Percentiles rank a stretch among this genome's conserved stretches.
phyloP scores from a whole-genome alignment of 2,888 invertebrate genomes.

The Rhynchonema sp. region DNA sequence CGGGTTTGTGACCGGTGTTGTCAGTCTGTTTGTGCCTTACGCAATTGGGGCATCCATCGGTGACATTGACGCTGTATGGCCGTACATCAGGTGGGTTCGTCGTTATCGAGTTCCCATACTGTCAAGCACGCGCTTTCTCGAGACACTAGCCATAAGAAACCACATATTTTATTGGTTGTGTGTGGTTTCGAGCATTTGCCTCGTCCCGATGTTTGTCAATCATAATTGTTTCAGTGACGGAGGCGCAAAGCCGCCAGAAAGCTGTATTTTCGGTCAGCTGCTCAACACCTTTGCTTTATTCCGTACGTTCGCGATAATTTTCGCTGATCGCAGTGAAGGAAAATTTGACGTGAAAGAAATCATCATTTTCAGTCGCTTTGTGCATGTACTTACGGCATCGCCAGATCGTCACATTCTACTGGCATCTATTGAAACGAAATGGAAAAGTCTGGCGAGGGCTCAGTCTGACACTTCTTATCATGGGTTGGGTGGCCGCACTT shows the following conservation, averaged over 20 bases:
- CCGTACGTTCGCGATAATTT: too few species aligned
- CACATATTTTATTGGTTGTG: too few species aligned
- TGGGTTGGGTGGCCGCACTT: slow-evolving; percentile 43
- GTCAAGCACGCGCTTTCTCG: too few species aligned
- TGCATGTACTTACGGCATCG: slow-evolving; percentile 49
- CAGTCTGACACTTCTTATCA: slow-evolving; percentile 40
- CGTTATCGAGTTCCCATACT: too few species aligned
- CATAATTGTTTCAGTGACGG: slow-evolving; percentile 36
- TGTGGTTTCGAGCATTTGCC: too few species aligned
- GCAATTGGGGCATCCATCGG: slow-evolving; percentile 43
- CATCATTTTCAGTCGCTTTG: slow-evolving; percentile 43
- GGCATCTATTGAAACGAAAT: slow-evolving; percentile 20
- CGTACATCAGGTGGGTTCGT: slow-evolving; percentile 55
- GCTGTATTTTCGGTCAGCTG: slow-evolving; percentile 55
- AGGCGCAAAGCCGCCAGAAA: slow-evolving; percentile 52
- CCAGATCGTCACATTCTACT: slow-evolving; percentile 37
- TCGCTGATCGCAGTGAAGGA: too few species aligned
- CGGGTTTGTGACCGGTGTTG: not conserved
- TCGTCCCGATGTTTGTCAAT: too few species aligned
- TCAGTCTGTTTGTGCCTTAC: slow-evolving; percentile 30
- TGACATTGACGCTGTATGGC: slow-evolving; percentile 47
- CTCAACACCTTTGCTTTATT: slow-evolving; percentile 47
- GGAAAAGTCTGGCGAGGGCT: slow-evolving; percentile 34
- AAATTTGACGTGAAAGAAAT: too few species aligned
- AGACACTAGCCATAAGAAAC: too few species aligned